Evolutionary conservation across 2,113 vertebrate genomes (phyloP).

Genomic region (Megaptera novaeangliae): DNA sequence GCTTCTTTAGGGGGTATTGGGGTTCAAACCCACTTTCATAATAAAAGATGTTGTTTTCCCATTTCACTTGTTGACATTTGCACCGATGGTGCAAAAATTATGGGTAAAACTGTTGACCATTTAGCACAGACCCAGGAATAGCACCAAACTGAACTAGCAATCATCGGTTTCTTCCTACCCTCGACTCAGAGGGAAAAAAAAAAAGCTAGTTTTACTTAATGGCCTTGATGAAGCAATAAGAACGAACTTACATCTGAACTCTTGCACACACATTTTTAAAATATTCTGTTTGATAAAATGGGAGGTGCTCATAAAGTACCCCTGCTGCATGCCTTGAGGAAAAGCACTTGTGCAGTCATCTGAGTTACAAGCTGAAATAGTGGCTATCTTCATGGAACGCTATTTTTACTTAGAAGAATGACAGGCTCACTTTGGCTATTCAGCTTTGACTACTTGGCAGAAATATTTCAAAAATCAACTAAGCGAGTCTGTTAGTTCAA

Average conservation of each 20-base stretch:
- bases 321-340: neutral
- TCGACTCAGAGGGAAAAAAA: rapidly evolving
- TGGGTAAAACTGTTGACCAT: neutral
- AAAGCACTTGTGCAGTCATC: neutral
- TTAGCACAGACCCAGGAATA: neutral
- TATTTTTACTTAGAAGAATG: neutral
- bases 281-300: neutral
- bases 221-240: neutral
- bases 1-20: neutral
- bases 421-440: neutral
- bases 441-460: neutral
- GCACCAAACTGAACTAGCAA: neutral
- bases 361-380: neutral
- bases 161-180: neutral
- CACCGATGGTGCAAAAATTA: neutral
- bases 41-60: neutral
- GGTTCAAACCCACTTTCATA: neutral
- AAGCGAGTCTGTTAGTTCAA: neutral
- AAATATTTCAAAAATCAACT: neutral
- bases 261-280: neutral
- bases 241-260: neutral
- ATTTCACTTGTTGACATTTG: neutral
- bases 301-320: neutral
- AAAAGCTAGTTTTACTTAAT: neutral
- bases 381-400: neutral